Conservation (phyloP, 2,113 vertebrate species). For the Balaeniceps rex region DNA sequence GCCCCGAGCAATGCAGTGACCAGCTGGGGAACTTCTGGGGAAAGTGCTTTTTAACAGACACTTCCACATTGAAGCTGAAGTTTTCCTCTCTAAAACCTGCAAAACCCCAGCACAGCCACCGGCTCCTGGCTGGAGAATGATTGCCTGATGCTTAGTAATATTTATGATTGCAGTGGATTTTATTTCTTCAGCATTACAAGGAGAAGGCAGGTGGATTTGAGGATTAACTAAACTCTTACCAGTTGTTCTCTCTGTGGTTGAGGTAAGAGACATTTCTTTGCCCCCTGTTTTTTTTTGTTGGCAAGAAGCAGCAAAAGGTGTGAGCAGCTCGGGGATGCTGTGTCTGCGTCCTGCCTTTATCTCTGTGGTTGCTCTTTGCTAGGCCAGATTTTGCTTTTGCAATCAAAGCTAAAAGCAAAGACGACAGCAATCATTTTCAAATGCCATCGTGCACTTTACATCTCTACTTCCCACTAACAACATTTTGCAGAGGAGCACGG, state of each 20-base stretch:
- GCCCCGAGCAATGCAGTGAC: not conserved
- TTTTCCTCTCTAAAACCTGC: not conserved
- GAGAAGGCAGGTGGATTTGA: not conserved
- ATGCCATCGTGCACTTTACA: not conserved
- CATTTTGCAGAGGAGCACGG: not conserved
- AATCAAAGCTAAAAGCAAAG: not conserved
- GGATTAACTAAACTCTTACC: not conserved
- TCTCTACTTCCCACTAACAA: not conserved
- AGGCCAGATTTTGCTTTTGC: slow-evolving; percentile 1
- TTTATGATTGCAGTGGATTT: not conserved
- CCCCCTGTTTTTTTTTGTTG: not conserved
- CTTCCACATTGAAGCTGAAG: not conserved
- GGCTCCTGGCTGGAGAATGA: not conserved
- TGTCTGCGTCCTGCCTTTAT: not conserved
- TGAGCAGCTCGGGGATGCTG: not conserved
- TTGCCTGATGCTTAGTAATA: not conserved
- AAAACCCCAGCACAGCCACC: not conserved
- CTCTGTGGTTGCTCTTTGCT: not conserved
- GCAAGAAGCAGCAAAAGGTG: not conserved
- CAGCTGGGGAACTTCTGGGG: not conserved
- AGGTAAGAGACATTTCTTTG: not conserved
- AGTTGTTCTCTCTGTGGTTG: not conserved
- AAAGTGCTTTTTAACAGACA: not conserved
- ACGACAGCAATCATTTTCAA: not conserved
- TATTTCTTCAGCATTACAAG: not conserved